phyloP scores from a whole-genome alignment of 2,888 invertebrate species.

The Neoascia interrupta region DNA sequence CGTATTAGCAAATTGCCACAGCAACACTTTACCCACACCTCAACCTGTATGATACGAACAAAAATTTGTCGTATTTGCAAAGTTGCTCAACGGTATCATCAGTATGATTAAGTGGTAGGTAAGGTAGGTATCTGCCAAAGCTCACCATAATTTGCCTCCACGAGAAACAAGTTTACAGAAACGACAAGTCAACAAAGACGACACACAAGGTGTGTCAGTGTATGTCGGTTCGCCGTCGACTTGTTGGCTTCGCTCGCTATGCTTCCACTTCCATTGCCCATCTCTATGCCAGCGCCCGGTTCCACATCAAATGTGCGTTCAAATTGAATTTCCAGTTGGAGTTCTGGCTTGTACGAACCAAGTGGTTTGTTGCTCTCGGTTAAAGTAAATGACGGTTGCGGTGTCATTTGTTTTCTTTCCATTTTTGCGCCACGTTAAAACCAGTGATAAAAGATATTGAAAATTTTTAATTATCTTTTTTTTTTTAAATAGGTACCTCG shows the following conservation, averaged over 20 bases:
- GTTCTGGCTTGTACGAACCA: constrained; percentile 55
- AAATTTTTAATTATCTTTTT: no score
- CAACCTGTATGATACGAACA: not conserved
- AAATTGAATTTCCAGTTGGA: constrained; percentile 59
- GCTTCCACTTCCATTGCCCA: constrained; percentile 11
- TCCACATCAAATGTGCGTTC: constrained; percentile 63
- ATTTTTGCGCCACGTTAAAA: constrained; percentile 47
- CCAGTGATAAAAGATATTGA: no score
- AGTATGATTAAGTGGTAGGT: no score
- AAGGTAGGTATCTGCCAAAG: constrained; percentile 35
- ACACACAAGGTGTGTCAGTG: constrained; percentile 47
- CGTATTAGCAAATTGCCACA: no score
- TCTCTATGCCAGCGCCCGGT: constrained; percentile 53
- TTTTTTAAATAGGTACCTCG: no score
- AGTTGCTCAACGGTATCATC: no score
- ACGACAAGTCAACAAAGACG: not conserved
- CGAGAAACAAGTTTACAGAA: constrained; percentile 8
- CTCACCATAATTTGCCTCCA: not conserved
- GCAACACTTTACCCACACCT: not conserved
- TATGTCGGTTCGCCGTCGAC: constrained; percentile 51
- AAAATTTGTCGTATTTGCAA: not conserved
- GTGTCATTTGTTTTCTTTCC: constrained; percentile 16
- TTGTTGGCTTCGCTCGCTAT: constrained; percentile 29
- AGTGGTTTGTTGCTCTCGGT: constrained; percentile 45
- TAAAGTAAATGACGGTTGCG: constrained; percentile 12